Percentiles rank a stretch among this genome's conserved stretches.
These are phyloP conservation scores for Syngnathus acus DNA, from an alignment of 2,797 vertebrate species.

Conservation along the genomic window DNA sequence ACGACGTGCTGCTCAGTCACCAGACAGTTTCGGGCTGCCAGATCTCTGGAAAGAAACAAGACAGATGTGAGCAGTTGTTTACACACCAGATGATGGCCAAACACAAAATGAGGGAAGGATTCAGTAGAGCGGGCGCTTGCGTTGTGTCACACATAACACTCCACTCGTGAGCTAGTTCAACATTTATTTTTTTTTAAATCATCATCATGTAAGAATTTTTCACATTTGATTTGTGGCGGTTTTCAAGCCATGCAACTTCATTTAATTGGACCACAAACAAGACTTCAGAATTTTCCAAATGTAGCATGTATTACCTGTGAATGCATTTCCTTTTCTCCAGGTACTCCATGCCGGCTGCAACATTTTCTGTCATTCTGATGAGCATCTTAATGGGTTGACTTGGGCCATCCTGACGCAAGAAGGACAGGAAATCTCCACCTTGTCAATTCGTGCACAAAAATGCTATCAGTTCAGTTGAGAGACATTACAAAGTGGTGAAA, in stretches of 20 bases:
- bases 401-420: conserved; percentile 75
- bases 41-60: conserved; percentile 70
- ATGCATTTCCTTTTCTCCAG: conserved; percentile 92
- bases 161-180: background rate
- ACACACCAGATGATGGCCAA: background rate
- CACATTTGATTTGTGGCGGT: background rate
- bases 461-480: background rate
- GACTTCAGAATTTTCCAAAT: background rate
- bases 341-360: conserved; percentile 89
- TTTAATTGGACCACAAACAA: background rate
- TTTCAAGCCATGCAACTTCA: background rate
- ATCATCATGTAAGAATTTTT: background rate
- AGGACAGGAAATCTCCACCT: conserved; percentile 94
- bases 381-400: conserved; percentile 73
- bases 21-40: conserved; percentile 94
- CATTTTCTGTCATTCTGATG: conserved; percentile 83
- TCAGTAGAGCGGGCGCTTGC: conserved; percentile 7
- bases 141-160: conserved; percentile 23
- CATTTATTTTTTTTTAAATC: background rate
- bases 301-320: conserved; percentile 74
- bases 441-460: conserved; percentile 4
- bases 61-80: background rate
- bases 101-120: background rate
- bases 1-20: conserved; percentile 81
- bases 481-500: background rate